These are phyloP conservation scores for Drosophila pruinosa DNA, from an alignment of 1,140 invertebrate genomes.

Conservation along the genomic window DNA sequence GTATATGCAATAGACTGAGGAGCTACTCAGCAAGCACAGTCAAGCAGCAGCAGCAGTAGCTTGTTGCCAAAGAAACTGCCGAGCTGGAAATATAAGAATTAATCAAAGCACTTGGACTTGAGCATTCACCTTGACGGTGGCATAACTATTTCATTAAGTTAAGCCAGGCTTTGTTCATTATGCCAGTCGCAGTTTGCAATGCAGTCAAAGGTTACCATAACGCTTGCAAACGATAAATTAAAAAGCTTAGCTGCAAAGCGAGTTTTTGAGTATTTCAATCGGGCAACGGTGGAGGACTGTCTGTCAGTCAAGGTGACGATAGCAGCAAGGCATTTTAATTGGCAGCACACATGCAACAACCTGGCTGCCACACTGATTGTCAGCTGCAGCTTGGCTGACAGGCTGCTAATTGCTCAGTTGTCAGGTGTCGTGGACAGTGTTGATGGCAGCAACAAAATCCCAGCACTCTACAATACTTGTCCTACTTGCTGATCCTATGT, in stretches of 20 bases:
- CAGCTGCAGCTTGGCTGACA: not conserved
- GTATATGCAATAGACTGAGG: not conserved
- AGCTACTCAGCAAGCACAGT: not conserved
- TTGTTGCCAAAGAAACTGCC: not conserved
- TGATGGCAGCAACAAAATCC: no score
- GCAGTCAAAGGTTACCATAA: not conserved
- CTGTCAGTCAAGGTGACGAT: not conserved
- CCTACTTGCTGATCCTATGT: no score
- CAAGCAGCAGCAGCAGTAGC: not conserved
- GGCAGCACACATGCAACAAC: no score
- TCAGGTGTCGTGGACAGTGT: not conserved
- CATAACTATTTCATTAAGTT: not conserved
- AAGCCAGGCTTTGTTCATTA: not conserved
- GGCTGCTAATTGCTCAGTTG: not conserved
- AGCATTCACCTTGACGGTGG: not conserved
- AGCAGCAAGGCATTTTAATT: conserved; percentile 12
- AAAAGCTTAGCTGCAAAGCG: not conserved
- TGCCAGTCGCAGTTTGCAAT: not conserved
- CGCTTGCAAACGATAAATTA: conserved; percentile 7
- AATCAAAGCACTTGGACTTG: not conserved
- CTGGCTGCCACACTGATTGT: not conserved
- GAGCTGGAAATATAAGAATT: not conserved
- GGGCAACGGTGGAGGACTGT: not conserved
- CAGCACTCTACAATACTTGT: no score
- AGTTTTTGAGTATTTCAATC: not conserved